A percentile compares a stretch with the other conserved stretches of the same genome.
Evolutionary conservation across 2,113 vertebrate species (phyloP).

Genomic region (Canis aureus): DNA sequence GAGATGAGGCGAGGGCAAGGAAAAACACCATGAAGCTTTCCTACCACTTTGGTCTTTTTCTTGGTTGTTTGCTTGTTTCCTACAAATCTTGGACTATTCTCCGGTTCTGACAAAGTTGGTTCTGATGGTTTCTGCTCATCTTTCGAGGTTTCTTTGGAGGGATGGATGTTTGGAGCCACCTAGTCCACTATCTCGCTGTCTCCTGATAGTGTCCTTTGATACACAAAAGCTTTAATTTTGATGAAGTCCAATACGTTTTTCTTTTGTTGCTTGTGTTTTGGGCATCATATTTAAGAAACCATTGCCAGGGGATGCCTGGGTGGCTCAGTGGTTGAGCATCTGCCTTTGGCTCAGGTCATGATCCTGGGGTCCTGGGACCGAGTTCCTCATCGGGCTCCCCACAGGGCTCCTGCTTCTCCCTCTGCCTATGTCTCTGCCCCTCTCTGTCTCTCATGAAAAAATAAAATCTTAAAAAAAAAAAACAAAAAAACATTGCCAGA

Average conservation of each 20-base stretch:
- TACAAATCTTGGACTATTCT: not conserved
- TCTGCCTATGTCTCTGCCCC: too few relatives aligned
- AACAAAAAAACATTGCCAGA: not conserved
- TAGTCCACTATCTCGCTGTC: not conserved
- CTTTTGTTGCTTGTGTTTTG: not conserved
- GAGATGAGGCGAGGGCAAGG: not conserved
- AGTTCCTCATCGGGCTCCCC: too few relatives aligned
- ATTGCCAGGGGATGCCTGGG: not conserved
- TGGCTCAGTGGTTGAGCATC: too few relatives aligned
- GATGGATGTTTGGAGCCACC: not conserved
- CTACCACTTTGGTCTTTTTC: not conserved
- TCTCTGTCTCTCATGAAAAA: too few relatives aligned
- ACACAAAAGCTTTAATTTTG: not conserved
- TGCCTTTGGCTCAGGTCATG: too few relatives aligned
- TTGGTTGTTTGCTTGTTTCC: not conserved
- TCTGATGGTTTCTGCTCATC: not conserved
- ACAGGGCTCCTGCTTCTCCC: too few relatives aligned
- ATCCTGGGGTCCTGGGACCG: too few relatives aligned
- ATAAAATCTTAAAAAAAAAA: too few relatives aligned
- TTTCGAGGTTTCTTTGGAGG: not conserved
- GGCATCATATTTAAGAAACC: not conserved
- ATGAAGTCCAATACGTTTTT: not conserved
- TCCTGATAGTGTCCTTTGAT: not conserved
- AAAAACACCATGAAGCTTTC: not conserved
- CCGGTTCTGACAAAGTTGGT: not conserved